Base-by-base conservation (phyloP, 2,888 invertebrate species). In the Meloe dianella region DNA sequence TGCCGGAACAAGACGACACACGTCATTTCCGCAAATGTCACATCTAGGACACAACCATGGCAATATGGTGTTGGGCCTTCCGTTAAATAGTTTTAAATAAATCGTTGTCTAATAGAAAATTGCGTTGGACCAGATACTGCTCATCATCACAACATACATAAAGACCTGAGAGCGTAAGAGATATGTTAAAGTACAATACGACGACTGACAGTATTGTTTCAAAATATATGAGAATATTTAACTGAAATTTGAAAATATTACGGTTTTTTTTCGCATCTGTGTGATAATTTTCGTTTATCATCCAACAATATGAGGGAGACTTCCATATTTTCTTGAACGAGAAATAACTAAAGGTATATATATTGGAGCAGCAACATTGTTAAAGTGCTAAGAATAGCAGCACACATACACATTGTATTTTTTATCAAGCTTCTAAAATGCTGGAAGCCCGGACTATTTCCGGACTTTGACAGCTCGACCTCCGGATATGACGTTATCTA, bases 1-100 rank as follows among this genome's bases (percentile, higher is more conserved):
- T 79, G 81, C 81, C 84, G 83, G 84, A 83, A 83, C 81, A 80
- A 81, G 82, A 78, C 82, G 83, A 83, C 83, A 83, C 82, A 82
- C 84, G 82, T 83, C 84, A 84, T 83, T 83, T 84, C 84, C 84
- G 82, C 75, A 77, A 77, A 74, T 81, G 82, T 82, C 82, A 82
- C 78, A 80, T 79, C 78, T 79, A 77, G 81, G 79, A 80, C 80
- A 80, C 80, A 68, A 67, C 10, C n/a, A 67, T 30, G 65, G 35
- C 71, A 66, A 64, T 71, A 41, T 17, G 41, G 41, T 66, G 63
- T 58, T 65, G 63, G 69, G 65, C 70, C 67, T 73, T 67, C 70
- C 64, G 69, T 71, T 71, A 72, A 74, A 8, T 64, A 70, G 64
- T 73, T 47, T 74, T 72, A 17, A 74, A 75, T 74, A 71, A 71